phyloP scores from a whole-genome alignment of 1,140 invertebrate species.

The Rhyacophila brunnea region DNA sequence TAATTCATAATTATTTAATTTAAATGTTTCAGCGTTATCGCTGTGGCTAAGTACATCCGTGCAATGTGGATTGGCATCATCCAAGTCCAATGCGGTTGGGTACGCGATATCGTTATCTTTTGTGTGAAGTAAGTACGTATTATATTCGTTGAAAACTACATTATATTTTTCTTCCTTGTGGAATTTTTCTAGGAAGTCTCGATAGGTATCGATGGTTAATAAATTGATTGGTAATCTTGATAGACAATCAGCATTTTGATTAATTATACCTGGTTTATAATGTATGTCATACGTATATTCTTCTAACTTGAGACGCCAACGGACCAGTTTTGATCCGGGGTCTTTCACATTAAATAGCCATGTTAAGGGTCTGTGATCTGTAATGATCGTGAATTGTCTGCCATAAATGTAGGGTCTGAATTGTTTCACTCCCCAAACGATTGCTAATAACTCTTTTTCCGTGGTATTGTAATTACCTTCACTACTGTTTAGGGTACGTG shows the following conservation, averaged over 20 bases:
- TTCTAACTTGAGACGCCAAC: slow-evolving; percentile 55
- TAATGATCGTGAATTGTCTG: slow-evolving; percentile 49
- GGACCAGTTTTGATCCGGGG: slow-evolving; percentile 44
- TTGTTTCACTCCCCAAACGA: slow-evolving; percentile 50
- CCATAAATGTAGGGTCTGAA: slow-evolving; percentile 52
- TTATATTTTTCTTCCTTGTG: background rate
- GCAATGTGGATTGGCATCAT: slow-evolving; percentile 7
- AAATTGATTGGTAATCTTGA: slow-evolving; percentile 11
- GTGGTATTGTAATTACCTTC: slow-evolving; percentile 46
- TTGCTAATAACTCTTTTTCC: slow-evolving; percentile 54
- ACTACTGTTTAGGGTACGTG: slow-evolving; percentile 42
- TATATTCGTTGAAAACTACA: slow-evolving; percentile 10
- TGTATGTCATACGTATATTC: slow-evolving; percentile 45
- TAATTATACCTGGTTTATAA: slow-evolving; percentile 44
- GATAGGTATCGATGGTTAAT: too few species aligned
- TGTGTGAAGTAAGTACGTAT: slow-evolving; percentile 3
- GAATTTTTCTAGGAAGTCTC: slow-evolving; percentile 5
- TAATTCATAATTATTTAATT: background rate
- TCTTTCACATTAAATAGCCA: slow-evolving; percentile 50
- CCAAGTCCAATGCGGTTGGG: slow-evolving; percentile 3
- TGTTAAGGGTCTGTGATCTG: slow-evolving; percentile 53
- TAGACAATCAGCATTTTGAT: slow-evolving; percentile 42
- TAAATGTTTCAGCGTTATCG: slow-evolving; percentile 13
- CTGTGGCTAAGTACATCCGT: background rate
- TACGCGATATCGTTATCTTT: slow-evolving; percentile 12